Conservation (phyloP, 1,140 invertebrate species). For the Lutraria rhynchaena region DNA sequence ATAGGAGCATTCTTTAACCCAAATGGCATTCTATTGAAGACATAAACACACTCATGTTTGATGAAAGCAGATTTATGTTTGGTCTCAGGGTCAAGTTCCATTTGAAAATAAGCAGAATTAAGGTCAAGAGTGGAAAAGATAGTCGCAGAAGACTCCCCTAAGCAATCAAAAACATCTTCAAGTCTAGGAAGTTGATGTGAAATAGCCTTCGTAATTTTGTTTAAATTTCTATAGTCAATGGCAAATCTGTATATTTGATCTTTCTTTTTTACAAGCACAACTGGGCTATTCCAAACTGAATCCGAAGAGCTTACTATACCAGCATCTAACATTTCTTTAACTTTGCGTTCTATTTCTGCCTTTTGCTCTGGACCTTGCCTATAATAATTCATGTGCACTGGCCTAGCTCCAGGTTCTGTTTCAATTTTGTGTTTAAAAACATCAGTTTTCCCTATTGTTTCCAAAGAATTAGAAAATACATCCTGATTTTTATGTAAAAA, state of each 20-base stretch:
- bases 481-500: conserved; percentile 59
- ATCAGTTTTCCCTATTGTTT: conserved; percentile 56
- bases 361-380: conserved; percentile 19
- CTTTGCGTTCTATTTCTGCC: conserved; percentile 55
- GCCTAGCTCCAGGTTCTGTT: conserved; percentile 36
- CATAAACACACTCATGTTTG: conserved; percentile 57
- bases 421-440: conserved; percentile 61
- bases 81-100: conserved; percentile 54
- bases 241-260: conserved; percentile 60
- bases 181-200: conserved; percentile 37
- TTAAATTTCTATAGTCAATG: conserved; percentile 64
- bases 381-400: conserved; percentile 31
- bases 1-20: conserved; percentile 52
- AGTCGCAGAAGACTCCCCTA: conserved; percentile 27
- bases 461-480: conserved; percentile 59
- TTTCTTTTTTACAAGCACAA: conserved; percentile 61
- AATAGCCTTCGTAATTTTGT: conserved; percentile 46
- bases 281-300: conserved; percentile 58
- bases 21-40: conserved; percentile 57
- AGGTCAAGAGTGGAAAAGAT: conserved; percentile 58
- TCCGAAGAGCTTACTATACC: conserved; percentile 21
- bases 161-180: conserved; percentile 50
- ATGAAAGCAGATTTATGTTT: conserved; percentile 62
- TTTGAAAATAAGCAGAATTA: conserved; percentile 57
- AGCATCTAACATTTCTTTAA: conserved; percentile 43